Base-by-base conservation (phyloP, 1,140 invertebrate genomes). In the Holcopasites calliopsidis region DNA sequence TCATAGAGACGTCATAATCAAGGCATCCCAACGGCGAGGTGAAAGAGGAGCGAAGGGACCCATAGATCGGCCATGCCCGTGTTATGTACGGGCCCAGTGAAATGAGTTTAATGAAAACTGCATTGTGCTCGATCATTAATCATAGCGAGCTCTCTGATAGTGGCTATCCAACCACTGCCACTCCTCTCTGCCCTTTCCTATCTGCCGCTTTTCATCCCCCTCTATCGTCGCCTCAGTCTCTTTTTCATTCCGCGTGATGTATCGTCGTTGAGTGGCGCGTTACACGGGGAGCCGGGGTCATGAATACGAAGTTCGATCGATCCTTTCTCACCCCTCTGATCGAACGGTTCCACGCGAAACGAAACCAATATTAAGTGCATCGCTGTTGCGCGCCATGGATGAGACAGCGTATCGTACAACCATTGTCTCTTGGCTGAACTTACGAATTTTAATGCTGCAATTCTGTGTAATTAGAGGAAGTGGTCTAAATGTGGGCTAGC, bases 51-150 rank as follows among this genome's bases (percentile, higher is more conserved):
- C 76, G 74, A 80, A 83, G 87, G 85, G 79, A 69, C 47, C 69
- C 73, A 79, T 73, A 82, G 85, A 50, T 86, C 79, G 82, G 83
- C 73, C 82, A 86, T 88, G 85, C 81, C 76, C 65, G 80, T 82
- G 70, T 47, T 78, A 81, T 70, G 71, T 72, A 76, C 75, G 77
- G 71, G 74, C 84, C 84, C 82, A 88, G 83, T 89, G 88, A 91
- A 92, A 92, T 90, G 88, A 91, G 87, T 91, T 91, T 91, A 92
- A 91, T 91, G 90, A 91, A 92, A 92, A 91, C 88, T 89, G 87
- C 87, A 92, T 92, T 92, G 90, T 92, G 86, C 80, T 80, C 33
- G 83, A 90, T 86, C 90, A 92, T 91, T 91, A 92, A 92, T 92
- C 91, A 92, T 90, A 86, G 77, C 84, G 73, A 86, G 81, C 82